phyloP scores from a whole-genome alignment of 2,113 vertebrate species.

The Columbina picui region DNA sequence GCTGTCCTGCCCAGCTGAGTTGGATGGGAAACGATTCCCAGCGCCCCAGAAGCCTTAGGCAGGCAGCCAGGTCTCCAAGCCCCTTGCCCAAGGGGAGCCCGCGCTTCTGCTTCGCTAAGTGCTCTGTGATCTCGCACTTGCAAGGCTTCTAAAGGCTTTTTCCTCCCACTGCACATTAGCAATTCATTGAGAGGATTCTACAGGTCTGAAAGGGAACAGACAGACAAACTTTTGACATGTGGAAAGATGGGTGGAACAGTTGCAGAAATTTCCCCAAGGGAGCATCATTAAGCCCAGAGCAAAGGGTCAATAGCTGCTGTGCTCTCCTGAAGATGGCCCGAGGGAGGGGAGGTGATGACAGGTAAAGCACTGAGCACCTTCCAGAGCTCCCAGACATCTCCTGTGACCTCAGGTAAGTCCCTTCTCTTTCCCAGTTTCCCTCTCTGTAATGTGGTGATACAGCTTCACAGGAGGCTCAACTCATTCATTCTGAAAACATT shows the following conservation, averaged over 20 bases:
- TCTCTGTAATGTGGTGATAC: background rate
- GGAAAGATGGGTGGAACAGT: background rate
- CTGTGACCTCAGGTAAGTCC: background rate
- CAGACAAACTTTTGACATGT: background rate
- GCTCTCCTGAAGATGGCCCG: background rate
- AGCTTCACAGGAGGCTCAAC: background rate
- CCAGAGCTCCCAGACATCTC: background rate
- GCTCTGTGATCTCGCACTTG: conserved; percentile 31
- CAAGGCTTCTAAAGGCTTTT: conserved; percentile 3
- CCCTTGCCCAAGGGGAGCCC: background rate
- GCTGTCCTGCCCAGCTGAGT: background rate
- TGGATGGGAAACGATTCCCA: conserved; percentile 3
- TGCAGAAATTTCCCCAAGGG: background rate
- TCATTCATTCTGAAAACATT: background rate
- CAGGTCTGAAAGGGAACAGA: background rate
- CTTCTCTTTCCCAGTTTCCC: background rate
- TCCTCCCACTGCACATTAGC: conserved; percentile 34
- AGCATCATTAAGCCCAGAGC: background rate
- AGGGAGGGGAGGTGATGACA: background rate
- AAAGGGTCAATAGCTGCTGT: background rate
- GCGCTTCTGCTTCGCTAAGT: background rate
- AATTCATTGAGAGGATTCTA: conserved; percentile 30
- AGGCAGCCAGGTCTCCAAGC: background rate
- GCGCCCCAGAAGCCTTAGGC: background rate
- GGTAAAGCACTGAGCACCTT: background rate